Evolutionary conservation across 2,113 vertebrate genomes (phyloP).

Genomic region (Eretmochelys imbricata): DNA sequence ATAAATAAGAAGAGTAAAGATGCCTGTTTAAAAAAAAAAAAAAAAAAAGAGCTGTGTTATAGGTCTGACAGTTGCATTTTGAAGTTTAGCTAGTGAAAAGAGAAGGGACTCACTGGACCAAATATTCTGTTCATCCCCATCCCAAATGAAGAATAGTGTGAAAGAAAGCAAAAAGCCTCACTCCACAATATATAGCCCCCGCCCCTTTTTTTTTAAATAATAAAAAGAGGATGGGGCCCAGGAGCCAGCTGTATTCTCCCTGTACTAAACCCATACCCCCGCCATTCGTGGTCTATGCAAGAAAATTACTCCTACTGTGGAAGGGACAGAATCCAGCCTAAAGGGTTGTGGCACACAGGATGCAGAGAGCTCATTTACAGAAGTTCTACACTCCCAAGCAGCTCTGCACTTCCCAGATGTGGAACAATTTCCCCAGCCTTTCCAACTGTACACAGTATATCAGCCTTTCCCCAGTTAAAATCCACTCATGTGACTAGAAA

Average conservation of each 20-base stretch:
- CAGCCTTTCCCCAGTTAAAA: not conserved
- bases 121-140: not conserved
- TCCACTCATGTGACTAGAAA: not conserved
- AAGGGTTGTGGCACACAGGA: not conserved
- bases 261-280: not conserved
- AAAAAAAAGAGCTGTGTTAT: not conserved
- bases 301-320: not conserved
- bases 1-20: not conserved
- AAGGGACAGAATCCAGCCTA: not conserved
- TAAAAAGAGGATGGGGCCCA: not conserved
- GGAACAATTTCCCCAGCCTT: not conserved
- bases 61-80: not conserved
- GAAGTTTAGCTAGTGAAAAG: not conserved
- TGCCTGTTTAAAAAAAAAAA: not conserved
- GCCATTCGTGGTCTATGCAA: fast-evolving
- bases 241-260: not conserved
- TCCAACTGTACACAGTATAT: not conserved
- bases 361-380: not conserved
- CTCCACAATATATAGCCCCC: not conserved
- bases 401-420: not conserved
- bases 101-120: not conserved
- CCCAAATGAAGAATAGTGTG: not conserved
- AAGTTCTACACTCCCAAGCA: not conserved
- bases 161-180: not conserved
- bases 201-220: not conserved